A percentile compares a stretch with the other conserved stretches of the same genome.
Conservation (phyloP, 2,888 invertebrate genomes). For the Erynnis tages region DNA sequence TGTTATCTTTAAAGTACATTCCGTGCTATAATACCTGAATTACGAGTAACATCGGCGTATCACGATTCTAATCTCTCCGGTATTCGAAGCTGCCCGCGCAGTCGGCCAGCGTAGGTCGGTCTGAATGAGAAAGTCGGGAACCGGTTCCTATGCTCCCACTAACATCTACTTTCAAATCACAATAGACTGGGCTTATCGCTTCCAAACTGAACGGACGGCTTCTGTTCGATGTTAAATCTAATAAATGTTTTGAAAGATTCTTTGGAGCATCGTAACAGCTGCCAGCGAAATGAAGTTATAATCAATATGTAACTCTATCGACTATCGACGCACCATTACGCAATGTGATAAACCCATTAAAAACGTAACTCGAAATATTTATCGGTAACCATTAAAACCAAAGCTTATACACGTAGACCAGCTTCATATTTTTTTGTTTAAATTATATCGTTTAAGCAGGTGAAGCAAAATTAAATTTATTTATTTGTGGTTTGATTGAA, state of each 20-base stretch:
- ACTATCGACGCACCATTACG: neutral
- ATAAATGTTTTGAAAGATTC: slow-evolving; percentile 24
- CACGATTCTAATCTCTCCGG: slow-evolving; percentile 24
- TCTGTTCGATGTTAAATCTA: slow-evolving; percentile 43
- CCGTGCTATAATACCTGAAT: neutral
- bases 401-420: too few relatives aligned
- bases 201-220: slow-evolving; percentile 49
- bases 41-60: slow-evolving; percentile 4
- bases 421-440: too few relatives aligned
- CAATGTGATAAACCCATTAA: slow-evolving; percentile 18
- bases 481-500: too few relatives aligned
- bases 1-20: neutral
- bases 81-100: slow-evolving; percentile 29
- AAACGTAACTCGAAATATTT: neutral
- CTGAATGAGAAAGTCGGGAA: slow-evolving; percentile 77
- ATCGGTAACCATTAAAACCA: neutral
- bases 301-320: neutral
- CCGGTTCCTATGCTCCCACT: slow-evolving; percentile 66
- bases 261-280: slow-evolving; percentile 33
- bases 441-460: neutral
- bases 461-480: too few relatives aligned
- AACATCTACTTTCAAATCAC: slow-evolving; percentile 78
- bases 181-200: slow-evolving; percentile 65
- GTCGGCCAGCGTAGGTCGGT: slow-evolving; percentile 56
- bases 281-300: slow-evolving; percentile 26